Base-by-base conservation (phyloP, 1,140 invertebrate species). In the Drosophila simulans region DNA sequence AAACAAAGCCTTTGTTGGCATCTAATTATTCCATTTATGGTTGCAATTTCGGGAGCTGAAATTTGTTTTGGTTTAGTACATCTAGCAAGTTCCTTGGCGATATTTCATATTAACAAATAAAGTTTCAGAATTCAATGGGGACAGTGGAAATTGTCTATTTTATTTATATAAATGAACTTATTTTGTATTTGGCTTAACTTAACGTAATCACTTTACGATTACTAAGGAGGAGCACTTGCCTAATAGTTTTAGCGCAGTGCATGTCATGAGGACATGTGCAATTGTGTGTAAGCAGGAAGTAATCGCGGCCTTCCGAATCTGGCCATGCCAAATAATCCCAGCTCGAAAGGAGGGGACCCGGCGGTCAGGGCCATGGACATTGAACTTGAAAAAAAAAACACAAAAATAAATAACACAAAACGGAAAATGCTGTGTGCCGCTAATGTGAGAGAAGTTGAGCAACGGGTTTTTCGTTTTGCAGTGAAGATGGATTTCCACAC, bases 301-400 rank as follows among this genome's bases (percentile, higher is more conserved):
- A n/a, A 35, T 10, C 20, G 11, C 5, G 31, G 46, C 46, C n/a
- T 42, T 25, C 31, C 20, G 64, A 52, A 52, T 68, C 52, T 65
- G 46, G 39, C 31, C 52, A 55, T 42, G 45, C 49, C 35, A 71
- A 71, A 71, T 20, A 65, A 65, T 39, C 46, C 65, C 40, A 22
- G 22, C 13, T 20, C 8, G 31, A 13, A 35, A 12, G 31, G 49
- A 51, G 49, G 31, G 49, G 31, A 13, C 2, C 7, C 31, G 31
- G 31, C 56, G 66, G 81, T 71, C 64, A 79, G 71, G 80, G 80
- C 71, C 81, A 73, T 60, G 75, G 77, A 85, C 81, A 62, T 85
- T 85, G 81, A 85, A 85, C 81, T 85, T 85, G 81, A 72, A 55
- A 72, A 22, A 17, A 39, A 15, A 5, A n/a, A 10, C 8, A 11